Evolutionary conservation across 2,888 invertebrate species (phyloP).

Genomic region (Lithophane leautieri): DNA sequence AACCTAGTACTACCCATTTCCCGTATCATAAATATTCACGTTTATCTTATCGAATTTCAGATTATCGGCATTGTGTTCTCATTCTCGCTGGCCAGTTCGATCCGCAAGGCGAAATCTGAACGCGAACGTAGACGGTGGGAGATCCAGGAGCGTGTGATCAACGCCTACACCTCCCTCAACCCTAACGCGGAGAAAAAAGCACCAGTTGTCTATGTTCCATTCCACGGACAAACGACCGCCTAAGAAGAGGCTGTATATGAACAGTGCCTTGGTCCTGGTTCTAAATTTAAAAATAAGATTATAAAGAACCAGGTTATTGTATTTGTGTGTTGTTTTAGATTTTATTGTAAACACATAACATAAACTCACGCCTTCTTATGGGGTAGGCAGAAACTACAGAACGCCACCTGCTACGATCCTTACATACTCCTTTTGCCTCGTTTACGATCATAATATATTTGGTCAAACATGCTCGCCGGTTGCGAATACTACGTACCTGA

Average conservation of each 20-base stretch:
- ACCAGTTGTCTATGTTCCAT: constrained; percentile 87
- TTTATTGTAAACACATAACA: neutral
- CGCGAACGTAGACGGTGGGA: constrained; percentile 93
- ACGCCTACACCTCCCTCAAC: constrained; percentile 86
- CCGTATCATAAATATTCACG: constrained; percentile 36
- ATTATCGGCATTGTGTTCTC: constrained; percentile 97
- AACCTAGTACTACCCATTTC: constrained; percentile 1
- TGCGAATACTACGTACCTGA: too few relatives aligned
- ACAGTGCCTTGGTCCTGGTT: constrained; percentile 35
- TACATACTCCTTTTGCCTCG: too few relatives aligned
- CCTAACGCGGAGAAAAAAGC: constrained; percentile 81
- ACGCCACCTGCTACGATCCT: too few relatives aligned
- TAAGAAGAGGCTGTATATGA: constrained; percentile 68
- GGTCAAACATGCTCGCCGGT: too few relatives aligned
- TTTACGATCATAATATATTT: too few relatives aligned
- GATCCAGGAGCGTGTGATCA: constrained; percentile 91
- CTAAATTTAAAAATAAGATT: constrained; percentile 29
- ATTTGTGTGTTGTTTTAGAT: constrained; percentile 1
- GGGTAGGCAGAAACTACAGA: too few relatives aligned
- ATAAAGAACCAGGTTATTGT: constrained; percentile 3
- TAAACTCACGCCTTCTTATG: too few relatives aligned
- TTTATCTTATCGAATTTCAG: constrained; percentile 85
- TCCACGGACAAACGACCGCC: constrained; percentile 85
- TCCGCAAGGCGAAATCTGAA: constrained; percentile 94
- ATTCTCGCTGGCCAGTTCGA: constrained; percentile 96